Conservation (phyloP, 2,113 vertebrate species). For the Glaucomys volans region DNA sequence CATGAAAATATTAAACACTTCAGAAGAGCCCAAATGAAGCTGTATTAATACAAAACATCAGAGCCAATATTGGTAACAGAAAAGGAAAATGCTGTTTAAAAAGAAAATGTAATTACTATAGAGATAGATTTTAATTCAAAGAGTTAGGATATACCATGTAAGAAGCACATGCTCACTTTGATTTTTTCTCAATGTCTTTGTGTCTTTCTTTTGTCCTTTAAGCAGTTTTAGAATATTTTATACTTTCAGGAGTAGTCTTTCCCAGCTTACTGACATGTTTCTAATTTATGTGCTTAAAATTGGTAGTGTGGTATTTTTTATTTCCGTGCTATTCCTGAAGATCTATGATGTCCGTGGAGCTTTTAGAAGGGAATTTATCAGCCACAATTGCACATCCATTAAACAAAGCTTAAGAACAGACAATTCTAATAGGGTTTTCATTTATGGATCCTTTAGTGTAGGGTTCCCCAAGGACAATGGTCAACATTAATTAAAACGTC, state of each 20-base stretch:
- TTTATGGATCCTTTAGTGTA: conserved; percentile 2
- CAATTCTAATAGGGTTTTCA: conserved; percentile 30
- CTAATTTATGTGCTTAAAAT: conserved; percentile 59
- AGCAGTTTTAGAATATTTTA: conserved; percentile 44
- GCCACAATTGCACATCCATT: background rate
- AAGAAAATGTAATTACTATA: conserved; percentile 26
- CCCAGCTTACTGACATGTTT: background rate
- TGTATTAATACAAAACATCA: background rate
- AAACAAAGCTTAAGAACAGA: conserved; percentile 30
- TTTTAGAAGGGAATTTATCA: conserved; percentile 33
- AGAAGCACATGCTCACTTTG: background rate
- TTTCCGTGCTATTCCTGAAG: background rate
- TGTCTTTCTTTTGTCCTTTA: background rate
- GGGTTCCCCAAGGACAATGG: background rate
- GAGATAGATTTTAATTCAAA: background rate
- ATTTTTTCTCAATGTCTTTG: conserved; percentile 10
- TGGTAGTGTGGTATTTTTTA: background rate
- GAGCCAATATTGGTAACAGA: background rate
- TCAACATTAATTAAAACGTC: conserved; percentile 30
- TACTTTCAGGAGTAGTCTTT: conserved; percentile 18
- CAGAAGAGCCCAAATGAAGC: conserved; percentile 13
- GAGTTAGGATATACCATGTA: background rate
- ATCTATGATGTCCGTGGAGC: background rate
- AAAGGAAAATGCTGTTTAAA: conserved; percentile 14
- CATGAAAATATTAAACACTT: conserved; percentile 52